Conservation (phyloP, 2,888 invertebrate genomes). For the Chrysodeixis includens region DNA sequence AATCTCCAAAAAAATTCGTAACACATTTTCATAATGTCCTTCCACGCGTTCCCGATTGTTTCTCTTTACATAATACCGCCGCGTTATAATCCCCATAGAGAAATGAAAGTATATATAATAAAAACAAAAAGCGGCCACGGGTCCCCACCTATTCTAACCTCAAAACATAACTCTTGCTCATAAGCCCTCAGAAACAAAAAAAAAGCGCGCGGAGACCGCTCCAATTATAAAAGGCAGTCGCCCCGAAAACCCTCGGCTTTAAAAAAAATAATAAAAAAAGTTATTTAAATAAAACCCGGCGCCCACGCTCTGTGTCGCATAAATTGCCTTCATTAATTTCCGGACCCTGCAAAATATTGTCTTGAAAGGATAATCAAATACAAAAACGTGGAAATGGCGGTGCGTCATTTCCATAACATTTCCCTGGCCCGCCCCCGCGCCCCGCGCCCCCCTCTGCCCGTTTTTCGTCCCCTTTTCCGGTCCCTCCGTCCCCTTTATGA, state of each 20-base stretch:
- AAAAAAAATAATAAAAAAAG: constrained; percentile 78
- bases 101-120: constrained; percentile 56
- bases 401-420: constrained; percentile 89
- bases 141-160: constrained; percentile 73
- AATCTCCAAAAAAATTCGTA: constrained; percentile 6
- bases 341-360: constrained; percentile 88
- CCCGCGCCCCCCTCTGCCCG: constrained; percentile 65
- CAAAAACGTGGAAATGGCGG: constrained; percentile 89
- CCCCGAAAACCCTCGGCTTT: constrained; percentile 78
- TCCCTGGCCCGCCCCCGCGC: constrained; percentile 59
- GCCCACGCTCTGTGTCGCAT: constrained; percentile 85
- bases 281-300: constrained; percentile 87
- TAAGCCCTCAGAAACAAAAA: constrained; percentile 74
- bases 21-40: constrained; percentile 36
- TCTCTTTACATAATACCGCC: constrained; percentile 41
- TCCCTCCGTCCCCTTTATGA: constrained; percentile 84
- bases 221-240: constrained; percentile 86
- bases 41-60: constrained; percentile 37
- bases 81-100: constrained; percentile 57
- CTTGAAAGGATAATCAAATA: constrained; percentile 90
- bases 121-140: constrained; percentile 47
- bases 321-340: constrained; percentile 89
- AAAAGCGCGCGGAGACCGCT: constrained; percentile 72
- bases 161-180: constrained; percentile 81
- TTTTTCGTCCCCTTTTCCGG: constrained; percentile 83